Conservation (phyloP, 2,797 vertebrate species). For the Etheostoma perlongum region DNA sequence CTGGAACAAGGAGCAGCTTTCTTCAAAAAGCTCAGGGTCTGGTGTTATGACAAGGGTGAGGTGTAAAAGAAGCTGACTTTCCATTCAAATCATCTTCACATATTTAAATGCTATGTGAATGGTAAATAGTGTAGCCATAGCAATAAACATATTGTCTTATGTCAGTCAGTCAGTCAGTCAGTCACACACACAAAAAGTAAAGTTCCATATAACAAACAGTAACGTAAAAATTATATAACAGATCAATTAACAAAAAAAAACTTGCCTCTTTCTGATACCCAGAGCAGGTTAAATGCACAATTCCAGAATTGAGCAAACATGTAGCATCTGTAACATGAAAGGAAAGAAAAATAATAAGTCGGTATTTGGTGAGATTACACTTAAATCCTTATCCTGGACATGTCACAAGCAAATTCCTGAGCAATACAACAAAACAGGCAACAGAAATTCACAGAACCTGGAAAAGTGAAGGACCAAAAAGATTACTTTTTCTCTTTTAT, state of each 20-base stretch:
- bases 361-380: not conserved
- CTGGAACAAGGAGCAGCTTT: conserved; percentile 90
- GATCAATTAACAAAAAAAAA: conserved; percentile 21
- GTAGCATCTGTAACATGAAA: conserved; percentile 87
- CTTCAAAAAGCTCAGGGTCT: conserved; percentile 95
- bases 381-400: not conserved
- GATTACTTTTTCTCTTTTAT: not conserved
- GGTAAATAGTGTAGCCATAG: not conserved
- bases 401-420: not conserved
- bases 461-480: not conserved
- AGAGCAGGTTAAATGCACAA: conserved; percentile 93
- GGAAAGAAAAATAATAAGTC: not conserved
- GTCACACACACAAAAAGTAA: not conserved
- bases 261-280: conserved; percentile 96
- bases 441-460: not conserved
- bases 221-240: not conserved
- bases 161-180: too few species aligned
- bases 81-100: not conserved
- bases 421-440: not conserved
- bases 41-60: conserved; percentile 44
- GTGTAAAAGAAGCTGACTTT: not conserved
- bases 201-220: too few species aligned
- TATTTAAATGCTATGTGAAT: not conserved
- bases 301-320: conserved; percentile 92
- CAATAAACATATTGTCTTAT: not conserved